Conservation (phyloP, 2,888 invertebrate genomes). For the Caenorhabditis japonica region DNA sequence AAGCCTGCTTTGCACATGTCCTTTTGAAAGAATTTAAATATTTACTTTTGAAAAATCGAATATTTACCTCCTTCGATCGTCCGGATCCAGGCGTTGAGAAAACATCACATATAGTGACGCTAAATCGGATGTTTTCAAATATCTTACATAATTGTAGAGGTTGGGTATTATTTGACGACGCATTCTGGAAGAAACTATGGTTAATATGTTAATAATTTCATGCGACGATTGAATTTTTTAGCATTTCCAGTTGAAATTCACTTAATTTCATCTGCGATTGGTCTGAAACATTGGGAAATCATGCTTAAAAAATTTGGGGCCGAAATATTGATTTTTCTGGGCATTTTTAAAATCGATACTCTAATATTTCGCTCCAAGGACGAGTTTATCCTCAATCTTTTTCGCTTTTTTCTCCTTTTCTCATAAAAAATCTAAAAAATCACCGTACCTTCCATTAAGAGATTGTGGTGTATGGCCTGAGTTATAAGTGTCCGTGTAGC, state of each 20-base stretch:
- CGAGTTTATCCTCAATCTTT: no score
- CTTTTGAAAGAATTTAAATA: no score
- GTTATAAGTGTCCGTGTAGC: not conserved
- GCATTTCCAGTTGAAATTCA: no score
- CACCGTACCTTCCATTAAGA: constrained; percentile 14
- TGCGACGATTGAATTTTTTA: no score
- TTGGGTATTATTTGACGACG: constrained; percentile 22
- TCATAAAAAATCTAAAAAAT: not conserved
- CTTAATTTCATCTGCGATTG: no score
- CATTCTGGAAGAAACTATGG: constrained; percentile 13
- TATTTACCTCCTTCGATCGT: not conserved
- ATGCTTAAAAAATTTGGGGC: no score
- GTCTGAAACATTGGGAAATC: no score
- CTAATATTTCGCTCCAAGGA: no score
- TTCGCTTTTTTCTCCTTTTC: not conserved
- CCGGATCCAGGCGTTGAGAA: not conserved
- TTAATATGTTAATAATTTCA: no score
- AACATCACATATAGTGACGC: not conserved
- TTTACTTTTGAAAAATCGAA: no score
- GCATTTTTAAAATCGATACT: not conserved
- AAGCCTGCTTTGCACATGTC: no score
- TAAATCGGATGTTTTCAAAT: not conserved
- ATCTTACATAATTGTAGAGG: not conserved
- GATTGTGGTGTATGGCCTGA: constrained; percentile 11
- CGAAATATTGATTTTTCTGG: no score